Conservation (phyloP, 2,888 invertebrate genomes). For the Temnothorax unifasciatus region DNA sequence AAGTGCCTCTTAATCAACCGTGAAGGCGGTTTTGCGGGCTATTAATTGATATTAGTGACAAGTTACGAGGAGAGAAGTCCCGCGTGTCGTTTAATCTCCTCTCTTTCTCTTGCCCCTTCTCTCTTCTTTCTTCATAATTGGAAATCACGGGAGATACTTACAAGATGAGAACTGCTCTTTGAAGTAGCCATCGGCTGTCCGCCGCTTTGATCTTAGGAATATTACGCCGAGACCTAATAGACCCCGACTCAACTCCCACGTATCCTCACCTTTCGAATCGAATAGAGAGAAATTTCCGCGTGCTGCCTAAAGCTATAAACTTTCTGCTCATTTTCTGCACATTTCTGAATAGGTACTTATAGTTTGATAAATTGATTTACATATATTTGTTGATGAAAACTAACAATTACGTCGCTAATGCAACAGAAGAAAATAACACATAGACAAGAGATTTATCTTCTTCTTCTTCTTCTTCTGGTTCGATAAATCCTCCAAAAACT, state of each 20-base stretch:
- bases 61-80: slow-evolving; percentile 11
- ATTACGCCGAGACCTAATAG: background rate
- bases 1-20: slow-evolving; percentile 23
- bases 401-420: background rate
- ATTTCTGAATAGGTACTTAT: background rate
- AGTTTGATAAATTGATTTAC: slow-evolving; percentile 15
- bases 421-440: background rate
- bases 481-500: background rate
- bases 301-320: slow-evolving; percentile 20
- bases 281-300: slow-evolving; percentile 36
- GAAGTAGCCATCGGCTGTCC: slow-evolving; percentile 1
- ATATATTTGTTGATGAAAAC: slow-evolving; percentile 13
- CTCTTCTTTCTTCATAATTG: background rate
- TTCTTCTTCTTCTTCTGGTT: background rate
- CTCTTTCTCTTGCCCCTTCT: background rate
- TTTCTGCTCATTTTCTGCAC: slow-evolving; percentile 32
- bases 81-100: background rate
- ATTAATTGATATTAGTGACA: slow-evolving; percentile 39
- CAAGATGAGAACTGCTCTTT: background rate
- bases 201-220: slow-evolving; percentile 12
- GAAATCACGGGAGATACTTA: slow-evolving; percentile 13
- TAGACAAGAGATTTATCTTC: background rate
- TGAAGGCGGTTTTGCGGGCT: background rate
- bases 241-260: slow-evolving; percentile 1
- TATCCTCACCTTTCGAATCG: slow-evolving; percentile 22